These are phyloP conservation scores for Urocynchramus pylzowi DNA, from an alignment of 2,113 vertebrate genomes.

Conservation along the genomic window DNA sequence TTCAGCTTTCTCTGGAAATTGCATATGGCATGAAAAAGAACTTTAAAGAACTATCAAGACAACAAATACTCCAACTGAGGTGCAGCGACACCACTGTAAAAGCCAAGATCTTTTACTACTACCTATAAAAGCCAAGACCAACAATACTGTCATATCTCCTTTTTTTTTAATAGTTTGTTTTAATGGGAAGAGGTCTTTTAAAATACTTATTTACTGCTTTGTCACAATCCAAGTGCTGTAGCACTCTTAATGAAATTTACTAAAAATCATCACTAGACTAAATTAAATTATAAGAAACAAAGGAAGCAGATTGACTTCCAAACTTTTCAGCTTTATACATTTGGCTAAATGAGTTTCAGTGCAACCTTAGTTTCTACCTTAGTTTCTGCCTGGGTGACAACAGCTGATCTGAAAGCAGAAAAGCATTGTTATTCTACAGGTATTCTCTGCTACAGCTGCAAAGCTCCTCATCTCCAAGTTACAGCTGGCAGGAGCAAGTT, in stretches of 20 bases:
- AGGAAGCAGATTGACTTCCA: background rate
- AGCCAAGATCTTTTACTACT: background rate
- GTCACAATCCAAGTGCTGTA: background rate
- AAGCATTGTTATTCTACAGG: background rate
- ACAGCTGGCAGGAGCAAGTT: background rate
- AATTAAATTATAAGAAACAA: background rate
- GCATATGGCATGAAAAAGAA: rapidly evolving
- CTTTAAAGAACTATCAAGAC: background rate
- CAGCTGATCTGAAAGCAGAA: background rate
- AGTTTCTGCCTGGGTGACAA: background rate
- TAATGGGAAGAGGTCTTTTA: background rate
- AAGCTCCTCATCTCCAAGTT: background rate
- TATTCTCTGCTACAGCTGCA: background rate
- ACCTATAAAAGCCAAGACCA: background rate
- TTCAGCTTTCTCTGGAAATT: background rate
- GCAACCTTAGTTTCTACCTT: background rate
- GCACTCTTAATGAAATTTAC: background rate
- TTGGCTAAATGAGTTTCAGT: background rate
- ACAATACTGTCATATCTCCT: background rate
- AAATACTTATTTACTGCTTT: background rate
- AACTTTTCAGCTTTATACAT: background rate
- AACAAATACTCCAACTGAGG: background rate
- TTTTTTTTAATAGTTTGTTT: background rate
- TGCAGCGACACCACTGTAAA: background rate
- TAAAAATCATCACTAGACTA: background rate